These are phyloP conservation scores for Hydropsyche betteni DNA, from an alignment of 2,888 invertebrate species.

Conservation along the genomic window DNA sequence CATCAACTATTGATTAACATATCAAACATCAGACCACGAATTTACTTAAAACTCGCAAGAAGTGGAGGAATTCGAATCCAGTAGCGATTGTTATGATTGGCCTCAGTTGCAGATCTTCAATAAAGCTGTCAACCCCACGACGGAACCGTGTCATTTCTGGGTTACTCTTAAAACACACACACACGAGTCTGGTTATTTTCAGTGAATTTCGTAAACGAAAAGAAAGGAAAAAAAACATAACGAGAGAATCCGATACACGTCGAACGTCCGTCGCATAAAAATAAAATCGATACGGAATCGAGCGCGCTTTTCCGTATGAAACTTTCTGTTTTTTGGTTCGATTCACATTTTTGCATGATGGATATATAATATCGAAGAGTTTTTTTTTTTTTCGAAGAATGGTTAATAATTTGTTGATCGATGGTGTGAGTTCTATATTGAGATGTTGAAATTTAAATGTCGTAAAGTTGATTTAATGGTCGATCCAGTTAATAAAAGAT, in stretches of 20 bases:
- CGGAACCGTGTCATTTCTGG: slow-evolving; percentile 26
- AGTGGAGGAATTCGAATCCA: too few relatives aligned
- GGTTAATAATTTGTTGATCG: too few relatives aligned
- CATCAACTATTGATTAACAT: too few relatives aligned
- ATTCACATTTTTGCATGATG: background rate
- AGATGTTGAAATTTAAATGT: too few relatives aligned
- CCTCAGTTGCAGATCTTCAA: slow-evolving; percentile 20
- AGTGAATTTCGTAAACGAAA: slow-evolving; percentile 20
- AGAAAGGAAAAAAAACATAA: too few relatives aligned
- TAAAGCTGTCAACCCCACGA: slow-evolving; percentile 22
- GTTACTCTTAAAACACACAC: background rate
- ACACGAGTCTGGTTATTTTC: slow-evolving; percentile 19
- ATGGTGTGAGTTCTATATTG: too few relatives aligned
- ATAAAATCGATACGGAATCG: slow-evolving; percentile 16
- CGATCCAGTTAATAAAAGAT: too few relatives aligned
- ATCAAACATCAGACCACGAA: too few relatives aligned
- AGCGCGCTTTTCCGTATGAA: background rate
- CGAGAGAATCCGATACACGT: slow-evolving; percentile 15
- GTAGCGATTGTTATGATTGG: slow-evolving; percentile 14
- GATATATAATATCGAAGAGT: too few relatives aligned
- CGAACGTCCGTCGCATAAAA: slow-evolving; percentile 1
- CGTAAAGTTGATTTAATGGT: too few relatives aligned
- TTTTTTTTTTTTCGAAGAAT: too few relatives aligned
- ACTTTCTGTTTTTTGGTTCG: background rate
- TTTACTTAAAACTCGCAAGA: too few relatives aligned